Evolutionary conservation across 2,113 vertebrate genomes (phyloP), one percentile per base, ranked within the genome.

Genomic region (Sturnira hondurensis): DNA sequence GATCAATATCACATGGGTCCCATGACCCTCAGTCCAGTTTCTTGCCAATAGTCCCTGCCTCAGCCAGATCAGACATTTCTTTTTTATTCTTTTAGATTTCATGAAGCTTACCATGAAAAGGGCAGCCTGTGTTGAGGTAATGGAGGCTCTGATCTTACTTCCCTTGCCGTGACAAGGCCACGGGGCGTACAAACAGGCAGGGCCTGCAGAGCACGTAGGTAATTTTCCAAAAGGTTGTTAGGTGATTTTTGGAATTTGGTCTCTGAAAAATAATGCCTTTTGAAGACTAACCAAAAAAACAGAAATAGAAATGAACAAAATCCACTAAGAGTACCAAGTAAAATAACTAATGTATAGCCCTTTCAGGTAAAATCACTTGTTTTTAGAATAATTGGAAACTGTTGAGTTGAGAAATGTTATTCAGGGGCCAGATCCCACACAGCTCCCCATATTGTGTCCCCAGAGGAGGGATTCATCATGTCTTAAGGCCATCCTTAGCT

Each of bases 171-270:
- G 33, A 76, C 26, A 65, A 86, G 71, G 82, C 56, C 61, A 19
- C 0, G 5, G 24, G 22, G n/a, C 33, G 24, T 0, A 33, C n/a
- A 52, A 54, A 45, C 1, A 24, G 45, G 16, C 43, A 61, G 47
- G 22, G 14, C 47, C 54, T 24, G 5, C 3, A 0, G 1, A 22
- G 13, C 47, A 41, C 5, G 5, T 3, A 10, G 0, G 4, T 5
- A 26, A 13, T 26, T 78, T 65, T 20, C 19, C 19, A 65, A 36
- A 78, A 82, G 47, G 73, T 56, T 9, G 1, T 87, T 77, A 58
- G 63, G n/a, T 73, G 31, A 26, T 12, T 36, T 65, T 38, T 12
- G 36, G 38, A 68, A 92, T 4, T 17, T 84, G 71, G 36, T 67
- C 33, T 96, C 47, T 24, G 33, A 70, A 83, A 73, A 83, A 92